Evolutionary conservation across 2,888 invertebrate species (phyloP).

Genomic region (Coelinius sp.): DNA sequence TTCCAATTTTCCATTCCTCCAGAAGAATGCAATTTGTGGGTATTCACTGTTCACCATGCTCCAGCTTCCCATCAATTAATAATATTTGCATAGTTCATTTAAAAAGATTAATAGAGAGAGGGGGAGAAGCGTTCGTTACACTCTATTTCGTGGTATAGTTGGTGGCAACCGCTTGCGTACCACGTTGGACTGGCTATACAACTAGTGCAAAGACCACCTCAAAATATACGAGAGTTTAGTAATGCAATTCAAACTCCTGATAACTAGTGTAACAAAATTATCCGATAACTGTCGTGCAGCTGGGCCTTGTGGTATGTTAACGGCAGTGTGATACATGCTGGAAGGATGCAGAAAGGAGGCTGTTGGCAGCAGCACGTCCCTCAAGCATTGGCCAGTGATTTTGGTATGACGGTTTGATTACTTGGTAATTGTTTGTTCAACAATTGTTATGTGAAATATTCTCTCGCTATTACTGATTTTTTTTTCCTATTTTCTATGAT

Average conservation of each 20-base stretch:
- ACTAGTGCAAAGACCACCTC: constrained; percentile 21
- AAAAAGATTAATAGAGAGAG: neutral
- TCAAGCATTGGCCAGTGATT: neutral
- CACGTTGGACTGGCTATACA: neutral
- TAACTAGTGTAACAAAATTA: constrained; percentile 62
- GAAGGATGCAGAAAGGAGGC: neutral
- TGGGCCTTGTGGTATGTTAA: constrained; percentile 39
- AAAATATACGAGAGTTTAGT: constrained; percentile 55
- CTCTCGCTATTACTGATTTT: neutral
- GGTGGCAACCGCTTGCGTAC: neutral
- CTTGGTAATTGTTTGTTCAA: neutral
- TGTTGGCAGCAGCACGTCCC: neutral
- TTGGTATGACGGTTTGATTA: neutral
- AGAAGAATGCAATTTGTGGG: constrained; percentile 39
- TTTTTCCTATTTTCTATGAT: neutral
- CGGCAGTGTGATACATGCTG: constrained; percentile 31
- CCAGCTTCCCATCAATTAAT: constrained; percentile 1
- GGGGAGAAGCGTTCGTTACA: neutral
- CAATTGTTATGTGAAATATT: neutral
- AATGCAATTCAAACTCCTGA: constrained; percentile 59
- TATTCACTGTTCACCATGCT: constrained; percentile 33
- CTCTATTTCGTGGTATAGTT: neutral
- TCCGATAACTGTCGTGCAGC: constrained; percentile 56
- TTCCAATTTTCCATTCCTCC: constrained; percentile 64
- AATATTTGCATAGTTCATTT: constrained; percentile 5